These are phyloP conservation scores for Drosophila aff. DNA, from an alignment of 1,140 invertebrate genomes.

Conservation along the genomic window DNA sequence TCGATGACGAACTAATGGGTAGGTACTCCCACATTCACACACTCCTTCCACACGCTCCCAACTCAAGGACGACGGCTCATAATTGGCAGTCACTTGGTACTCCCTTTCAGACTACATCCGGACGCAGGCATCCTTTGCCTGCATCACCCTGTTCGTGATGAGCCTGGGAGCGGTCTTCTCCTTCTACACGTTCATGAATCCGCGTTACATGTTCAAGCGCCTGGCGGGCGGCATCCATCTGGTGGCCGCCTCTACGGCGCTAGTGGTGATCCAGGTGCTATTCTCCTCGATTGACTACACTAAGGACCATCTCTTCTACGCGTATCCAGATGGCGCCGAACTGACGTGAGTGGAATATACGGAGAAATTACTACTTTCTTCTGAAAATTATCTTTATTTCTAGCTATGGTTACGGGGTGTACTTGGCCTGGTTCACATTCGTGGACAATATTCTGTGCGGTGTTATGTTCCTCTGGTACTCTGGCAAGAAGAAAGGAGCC, in stretches of 20 bases:
- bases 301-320: constrained; percentile 88
- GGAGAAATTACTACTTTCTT: background rate
- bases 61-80: constrained; percentile 24
- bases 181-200: constrained; percentile 93
- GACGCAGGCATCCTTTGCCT: constrained; percentile 93
- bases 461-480: constrained; percentile 91
- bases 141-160: constrained; percentile 93
- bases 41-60: too few species aligned
- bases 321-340: constrained; percentile 89
- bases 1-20: constrained; percentile 88
- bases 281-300: constrained; percentile 90
- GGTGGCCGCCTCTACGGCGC: constrained; percentile 89
- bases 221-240: constrained; percentile 94
- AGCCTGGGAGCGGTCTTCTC: constrained; percentile 93
- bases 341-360: constrained; percentile 86
- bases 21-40: constrained; percentile 61
- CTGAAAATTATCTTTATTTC: constrained; percentile 12
- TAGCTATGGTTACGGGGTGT: constrained; percentile 91
- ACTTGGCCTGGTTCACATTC: constrained; percentile 93
- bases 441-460: constrained; percentile 89
- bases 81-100: constrained; percentile 73
- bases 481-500: constrained; percentile 92
- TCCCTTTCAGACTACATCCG: constrained; percentile 91
- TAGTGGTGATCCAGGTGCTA: constrained; percentile 93
- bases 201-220: constrained; percentile 95